These are phyloP conservation scores for Caranx melampygus DNA, from an alignment of 2,113 vertebrate species.

Conservation along the genomic window DNA sequence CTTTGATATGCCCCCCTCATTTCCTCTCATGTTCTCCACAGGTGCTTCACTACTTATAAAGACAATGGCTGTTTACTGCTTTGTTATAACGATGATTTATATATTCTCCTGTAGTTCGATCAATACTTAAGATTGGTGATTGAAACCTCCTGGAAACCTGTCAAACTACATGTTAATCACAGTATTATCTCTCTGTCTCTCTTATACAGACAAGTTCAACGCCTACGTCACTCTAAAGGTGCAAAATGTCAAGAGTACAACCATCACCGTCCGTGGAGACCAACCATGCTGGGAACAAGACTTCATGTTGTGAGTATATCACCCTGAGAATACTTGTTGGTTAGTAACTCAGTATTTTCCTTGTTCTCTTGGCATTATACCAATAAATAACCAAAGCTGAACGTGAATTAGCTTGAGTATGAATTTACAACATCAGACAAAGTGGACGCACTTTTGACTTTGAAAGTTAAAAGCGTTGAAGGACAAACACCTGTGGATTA, in stretches of 20 bases:
- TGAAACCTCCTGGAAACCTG: background rate
- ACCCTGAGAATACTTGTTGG: background rate
- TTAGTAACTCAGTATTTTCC: background rate
- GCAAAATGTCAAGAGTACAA: slow-evolving; percentile 98
- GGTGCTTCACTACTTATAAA: background rate
- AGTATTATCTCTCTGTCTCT: background rate
- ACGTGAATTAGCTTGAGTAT: no score
- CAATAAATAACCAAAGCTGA: no score
- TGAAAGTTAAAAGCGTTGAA: no score
- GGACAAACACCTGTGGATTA: no score
- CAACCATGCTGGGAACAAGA: slow-evolving; percentile 97
- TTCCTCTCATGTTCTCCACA: background rate
- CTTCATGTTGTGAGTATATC: slow-evolving; percentile 98
- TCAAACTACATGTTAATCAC: no score
- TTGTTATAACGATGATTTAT: slow-evolving; percentile 5
- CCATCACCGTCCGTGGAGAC: slow-evolving; percentile 90
- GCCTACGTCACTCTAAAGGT: slow-evolving; percentile 96
- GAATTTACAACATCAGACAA: background rate
- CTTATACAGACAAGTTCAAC: slow-evolving; percentile 93
- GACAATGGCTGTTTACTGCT: background rate
- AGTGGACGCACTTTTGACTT: background rate
- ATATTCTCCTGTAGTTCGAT: background rate
- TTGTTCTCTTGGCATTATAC: no score
- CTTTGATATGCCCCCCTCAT: slow-evolving; percentile 4
- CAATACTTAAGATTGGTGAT: background rate